A percentile compares a stretch with the other conserved stretches of the same genome.
Conservation (phyloP, 1,140 invertebrate genomes). For the Plutomurus gul region DNA sequence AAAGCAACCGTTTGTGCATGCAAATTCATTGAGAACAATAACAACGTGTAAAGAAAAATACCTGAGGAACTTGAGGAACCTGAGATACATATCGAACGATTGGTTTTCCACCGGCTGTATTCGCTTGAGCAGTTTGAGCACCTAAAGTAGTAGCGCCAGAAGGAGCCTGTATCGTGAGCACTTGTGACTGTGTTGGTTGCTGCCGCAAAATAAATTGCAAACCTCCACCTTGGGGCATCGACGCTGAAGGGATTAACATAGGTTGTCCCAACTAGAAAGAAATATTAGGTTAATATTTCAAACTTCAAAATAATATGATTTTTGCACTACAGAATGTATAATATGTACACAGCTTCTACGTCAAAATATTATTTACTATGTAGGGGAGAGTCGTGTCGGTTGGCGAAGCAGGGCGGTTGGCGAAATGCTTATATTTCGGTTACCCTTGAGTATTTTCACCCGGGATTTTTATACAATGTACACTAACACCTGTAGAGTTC, state of each 20-base stretch:
- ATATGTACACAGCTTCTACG: too few species aligned
- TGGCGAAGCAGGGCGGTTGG: too few species aligned
- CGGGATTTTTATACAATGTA: too few species aligned
- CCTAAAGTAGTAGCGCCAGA: conserved; percentile 35
- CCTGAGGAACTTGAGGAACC: conserved; percentile 52
- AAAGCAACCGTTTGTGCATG: background rate
- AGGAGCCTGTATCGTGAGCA: conserved; percentile 49
- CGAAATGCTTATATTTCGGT: too few species aligned
- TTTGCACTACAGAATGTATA: background rate
- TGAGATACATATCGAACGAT: conserved; percentile 51
- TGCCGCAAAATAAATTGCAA: conserved; percentile 51
- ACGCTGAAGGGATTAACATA: conserved; percentile 47
- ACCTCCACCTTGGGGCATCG: conserved; percentile 45
- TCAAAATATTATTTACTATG: too few species aligned
- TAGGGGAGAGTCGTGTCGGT: too few species aligned
- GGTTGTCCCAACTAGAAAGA: conserved; percentile 50
- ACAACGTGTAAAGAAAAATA: background rate
- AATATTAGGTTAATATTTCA: background rate
- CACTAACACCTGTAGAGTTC: too few species aligned
- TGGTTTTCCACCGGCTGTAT: conserved; percentile 40
- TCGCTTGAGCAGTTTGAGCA: conserved; percentile 32
- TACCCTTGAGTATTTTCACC: too few species aligned
- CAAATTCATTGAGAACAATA: background rate
- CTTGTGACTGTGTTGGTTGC: conserved; percentile 51
- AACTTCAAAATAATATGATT: background rate